A percentile compares a stretch with the other conserved stretches of the same genome.
These are phyloP conservation scores for Cyprinodon brontotheroides DNA, from an alignment of 2,113 vertebrate genomes.

Conservation along the genomic window DNA sequence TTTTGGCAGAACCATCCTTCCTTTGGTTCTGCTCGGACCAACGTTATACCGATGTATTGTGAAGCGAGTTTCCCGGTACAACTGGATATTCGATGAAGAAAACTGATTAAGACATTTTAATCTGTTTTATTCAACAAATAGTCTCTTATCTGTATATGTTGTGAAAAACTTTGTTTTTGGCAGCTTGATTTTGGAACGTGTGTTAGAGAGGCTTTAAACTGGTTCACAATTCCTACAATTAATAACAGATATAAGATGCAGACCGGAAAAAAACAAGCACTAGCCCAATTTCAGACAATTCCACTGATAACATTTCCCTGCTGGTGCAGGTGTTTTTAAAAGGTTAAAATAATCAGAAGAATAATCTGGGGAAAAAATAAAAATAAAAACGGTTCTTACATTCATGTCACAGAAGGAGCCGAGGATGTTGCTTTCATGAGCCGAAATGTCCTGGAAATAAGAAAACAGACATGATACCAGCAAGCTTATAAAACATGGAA, in stretches of 20 bases:
- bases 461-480: background rate
- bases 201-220: too few relatives aligned
- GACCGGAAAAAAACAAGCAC: background rate
- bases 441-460: constrained; percentile 91
- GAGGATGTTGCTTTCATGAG: constrained; percentile 99
- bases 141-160: too few relatives aligned
- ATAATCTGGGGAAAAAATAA: background rate
- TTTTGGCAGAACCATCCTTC: too few relatives aligned
- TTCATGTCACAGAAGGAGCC: constrained; percentile 99
- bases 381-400: constrained; percentile 81
- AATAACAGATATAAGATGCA: background rate
- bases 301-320: too few relatives aligned
- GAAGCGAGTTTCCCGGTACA: too few relatives aligned
- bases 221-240: background rate
- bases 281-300: background rate
- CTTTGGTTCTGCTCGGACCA: too few relatives aligned
- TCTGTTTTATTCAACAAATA: too few relatives aligned
- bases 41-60: too few relatives aligned
- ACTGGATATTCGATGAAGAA: too few relatives aligned
- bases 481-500: background rate
- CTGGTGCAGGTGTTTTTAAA: background rate
- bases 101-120: too few relatives aligned
- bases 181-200: too few relatives aligned
- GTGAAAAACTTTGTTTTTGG: too few relatives aligned
- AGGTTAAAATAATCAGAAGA: background rate